phyloP scores from a whole-genome alignment of 35 echinoderm and acorn worm species.

The Heliocidaris tuberculata region DNA sequence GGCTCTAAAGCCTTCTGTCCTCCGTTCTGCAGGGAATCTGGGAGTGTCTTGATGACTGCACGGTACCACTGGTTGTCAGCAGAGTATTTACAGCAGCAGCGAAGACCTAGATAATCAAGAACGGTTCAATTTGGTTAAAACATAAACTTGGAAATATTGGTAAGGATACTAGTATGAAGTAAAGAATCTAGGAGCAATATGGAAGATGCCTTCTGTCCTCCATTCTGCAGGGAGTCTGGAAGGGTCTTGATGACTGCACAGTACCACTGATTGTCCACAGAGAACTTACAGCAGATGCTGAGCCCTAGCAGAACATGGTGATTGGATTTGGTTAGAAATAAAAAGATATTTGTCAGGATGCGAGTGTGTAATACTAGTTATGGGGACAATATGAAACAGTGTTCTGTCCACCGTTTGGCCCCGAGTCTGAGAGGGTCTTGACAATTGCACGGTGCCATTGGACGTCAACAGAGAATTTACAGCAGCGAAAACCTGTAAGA shows the following conservation, averaged over 20 bases:
- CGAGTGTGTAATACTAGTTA: too few species aligned
- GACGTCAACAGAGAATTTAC: constrained; percentile 62
- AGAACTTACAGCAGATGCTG: constrained; percentile 69
- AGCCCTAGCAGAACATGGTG: constrained; percentile 29
- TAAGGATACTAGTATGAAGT: not conserved
- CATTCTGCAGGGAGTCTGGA: constrained; percentile 36
- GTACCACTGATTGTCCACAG: constrained; percentile 69
- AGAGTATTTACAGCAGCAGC: constrained; percentile 74
- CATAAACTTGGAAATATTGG: not conserved
- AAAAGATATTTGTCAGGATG: too few species aligned
- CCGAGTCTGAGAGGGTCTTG: constrained; percentile 22
- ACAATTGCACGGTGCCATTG: constrained; percentile 70
- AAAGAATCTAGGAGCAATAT: not conserved
- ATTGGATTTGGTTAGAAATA: too few species aligned
- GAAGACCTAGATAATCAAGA: constrained; percentile 54
- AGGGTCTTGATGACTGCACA: constrained; percentile 57
- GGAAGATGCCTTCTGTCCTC: not conserved
- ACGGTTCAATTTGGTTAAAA: not conserved
- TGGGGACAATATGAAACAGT: too few species aligned
- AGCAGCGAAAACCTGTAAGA: constrained; percentile 55
- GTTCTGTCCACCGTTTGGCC: constrained; percentile 12
- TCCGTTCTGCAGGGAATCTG: constrained; percentile 41
- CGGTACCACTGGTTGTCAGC: constrained; percentile 73
- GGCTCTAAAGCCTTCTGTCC: not conserved
- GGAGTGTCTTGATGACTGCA: constrained; percentile 54